These are phyloP conservation scores for Druceiella hillmani DNA, from an alignment of 2,888 invertebrate species.

Conservation along the genomic window DNA sequence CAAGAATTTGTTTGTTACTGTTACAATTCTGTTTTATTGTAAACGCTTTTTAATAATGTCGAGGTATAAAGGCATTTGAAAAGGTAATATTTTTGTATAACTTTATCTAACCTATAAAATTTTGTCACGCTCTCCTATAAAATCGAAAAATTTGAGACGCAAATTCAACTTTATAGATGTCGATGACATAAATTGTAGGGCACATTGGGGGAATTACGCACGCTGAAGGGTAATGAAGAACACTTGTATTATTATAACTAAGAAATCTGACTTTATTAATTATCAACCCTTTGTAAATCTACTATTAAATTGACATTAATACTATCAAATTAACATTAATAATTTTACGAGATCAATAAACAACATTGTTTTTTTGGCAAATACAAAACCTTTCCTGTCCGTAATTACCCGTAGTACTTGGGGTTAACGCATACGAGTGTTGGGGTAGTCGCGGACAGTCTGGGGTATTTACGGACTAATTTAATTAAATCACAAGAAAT, in stretches of 20 bases:
- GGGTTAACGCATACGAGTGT: constrained; percentile 8
- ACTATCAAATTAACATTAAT: constrained; percentile 12
- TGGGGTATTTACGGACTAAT: constrained; percentile 13
- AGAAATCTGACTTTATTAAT: constrained; percentile 16
- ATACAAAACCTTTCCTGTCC: constrained; percentile 15
- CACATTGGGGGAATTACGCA: constrained; percentile 18
- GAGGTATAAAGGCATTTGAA: too few species aligned
- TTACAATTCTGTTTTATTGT: too few species aligned
- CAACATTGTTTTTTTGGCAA: constrained; percentile 12
- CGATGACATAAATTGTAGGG: too few species aligned
- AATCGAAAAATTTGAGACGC: too few species aligned
- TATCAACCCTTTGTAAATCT: constrained; percentile 12
- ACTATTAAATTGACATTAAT: too few species aligned
- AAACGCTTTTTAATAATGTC: too few species aligned
- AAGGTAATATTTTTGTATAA: too few species aligned
- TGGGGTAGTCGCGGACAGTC: constrained; percentile 12
- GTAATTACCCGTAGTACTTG: constrained; percentile 10
- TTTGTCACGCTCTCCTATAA: too few species aligned
- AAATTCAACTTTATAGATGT: too few species aligned
- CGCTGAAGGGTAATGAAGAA: constrained; percentile 15
- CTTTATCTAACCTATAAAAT: too few species aligned
- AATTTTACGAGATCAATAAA: constrained; percentile 16
- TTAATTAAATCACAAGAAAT: constrained; percentile 9
- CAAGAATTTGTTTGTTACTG: too few species aligned
- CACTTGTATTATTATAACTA: too few species aligned